Percentiles rank a stretch among this genome's conserved stretches.
phyloP scores from a whole-genome alignment of 2,888 invertebrate species.

The Achlya flavicornis region DNA sequence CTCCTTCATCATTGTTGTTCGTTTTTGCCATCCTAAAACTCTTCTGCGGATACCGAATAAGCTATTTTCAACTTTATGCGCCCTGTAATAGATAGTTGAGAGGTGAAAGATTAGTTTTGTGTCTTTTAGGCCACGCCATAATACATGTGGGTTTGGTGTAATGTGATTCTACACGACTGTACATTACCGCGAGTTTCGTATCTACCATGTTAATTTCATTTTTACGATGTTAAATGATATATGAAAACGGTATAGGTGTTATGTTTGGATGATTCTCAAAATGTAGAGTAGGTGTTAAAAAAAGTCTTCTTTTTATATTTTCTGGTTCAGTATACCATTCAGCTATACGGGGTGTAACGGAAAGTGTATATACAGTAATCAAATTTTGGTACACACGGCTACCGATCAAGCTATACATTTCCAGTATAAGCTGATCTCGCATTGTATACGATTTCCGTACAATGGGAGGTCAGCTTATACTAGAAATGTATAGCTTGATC shows the following conservation, averaged over 20 bases:
- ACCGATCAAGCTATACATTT: too few species aligned
- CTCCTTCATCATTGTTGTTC: slow-evolving; percentile 63
- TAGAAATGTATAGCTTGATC: too few species aligned
- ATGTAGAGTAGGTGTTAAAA: too few species aligned
- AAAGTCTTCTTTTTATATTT: too few species aligned
- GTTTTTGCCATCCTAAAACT: slow-evolving; percentile 31
- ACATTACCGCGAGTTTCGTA: slow-evolving; percentile 5
- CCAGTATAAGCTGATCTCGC: too few species aligned
- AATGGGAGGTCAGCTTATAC: too few species aligned
- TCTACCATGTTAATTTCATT: slow-evolving; percentile 5
- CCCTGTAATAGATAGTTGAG: slow-evolving; percentile 2
- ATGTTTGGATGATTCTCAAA: neutral
- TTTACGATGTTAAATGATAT: neutral
- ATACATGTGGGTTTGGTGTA: slow-evolving; percentile 32
- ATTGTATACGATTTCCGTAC: too few species aligned
- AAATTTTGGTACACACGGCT: too few species aligned
- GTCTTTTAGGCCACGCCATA: slow-evolving; percentile 29
- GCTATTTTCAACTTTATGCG: slow-evolving; percentile 27
- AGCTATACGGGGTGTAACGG: too few species aligned
- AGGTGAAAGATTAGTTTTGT: slow-evolving; percentile 10
- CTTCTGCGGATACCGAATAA: slow-evolving; percentile 11
- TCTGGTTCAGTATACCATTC: too few species aligned
- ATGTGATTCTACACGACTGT: slow-evolving; percentile 17
- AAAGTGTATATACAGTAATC: too few species aligned
- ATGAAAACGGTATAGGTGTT: neutral